Evolutionary conservation across 2,797 vertebrate genomes (phyloP).

Genomic region (Botia almorhae): DNA sequence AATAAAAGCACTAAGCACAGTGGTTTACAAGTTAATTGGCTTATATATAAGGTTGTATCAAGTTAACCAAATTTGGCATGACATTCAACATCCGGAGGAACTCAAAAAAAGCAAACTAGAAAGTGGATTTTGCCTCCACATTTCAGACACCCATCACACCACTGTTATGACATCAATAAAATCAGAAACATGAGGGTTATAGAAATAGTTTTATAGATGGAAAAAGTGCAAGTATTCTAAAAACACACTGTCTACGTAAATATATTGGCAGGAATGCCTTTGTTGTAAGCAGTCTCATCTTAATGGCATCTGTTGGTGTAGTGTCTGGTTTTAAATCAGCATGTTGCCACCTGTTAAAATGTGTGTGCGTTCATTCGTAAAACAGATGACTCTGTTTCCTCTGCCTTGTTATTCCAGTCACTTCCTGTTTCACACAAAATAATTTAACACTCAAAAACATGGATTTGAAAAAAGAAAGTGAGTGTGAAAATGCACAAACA

Average conservation of each 20-base stretch:
- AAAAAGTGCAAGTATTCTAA: not conserved
- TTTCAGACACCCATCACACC: no score
- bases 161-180: no score
- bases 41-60: no score
- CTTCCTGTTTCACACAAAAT: slow-evolving; percentile 62
- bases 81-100: no score
- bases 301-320: slow-evolving; percentile 39
- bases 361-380: slow-evolving; percentile 40
- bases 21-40: no score
- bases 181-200: no score
- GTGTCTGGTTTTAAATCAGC: slow-evolving; percentile 35
- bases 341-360: slow-evolving; percentile 41
- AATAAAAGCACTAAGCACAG: no score
- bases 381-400: slow-evolving; percentile 57
- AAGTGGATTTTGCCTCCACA: no score
- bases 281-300: slow-evolving; percentile 3
- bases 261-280: not conserved
- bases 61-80: no score
- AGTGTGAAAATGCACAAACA: not conserved
- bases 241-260: not conserved
- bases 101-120: no score
- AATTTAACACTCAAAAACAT: slow-evolving; percentile 45
- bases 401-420: slow-evolving; percentile 66
- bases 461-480: slow-evolving; percentile 7
- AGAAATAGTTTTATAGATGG: not conserved